These are phyloP conservation scores for Pyrocoelia pectoralis DNA, from an alignment of 2,888 invertebrate species.

Conservation along the genomic window DNA sequence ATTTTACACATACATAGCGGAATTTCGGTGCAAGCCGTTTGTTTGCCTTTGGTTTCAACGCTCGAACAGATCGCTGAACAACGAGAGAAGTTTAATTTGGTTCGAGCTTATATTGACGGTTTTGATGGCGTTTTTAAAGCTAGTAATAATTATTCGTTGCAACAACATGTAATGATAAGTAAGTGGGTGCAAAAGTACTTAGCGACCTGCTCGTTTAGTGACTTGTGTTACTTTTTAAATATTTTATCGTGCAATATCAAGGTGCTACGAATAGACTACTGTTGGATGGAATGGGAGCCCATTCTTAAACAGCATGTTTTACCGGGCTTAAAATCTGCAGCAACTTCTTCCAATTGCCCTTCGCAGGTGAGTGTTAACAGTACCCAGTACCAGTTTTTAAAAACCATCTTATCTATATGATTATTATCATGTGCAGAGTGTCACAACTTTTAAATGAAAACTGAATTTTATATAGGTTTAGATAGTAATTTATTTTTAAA, in stretches of 20 bases:
- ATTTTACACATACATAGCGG: constrained; percentile 40
- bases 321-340: constrained; percentile 45
- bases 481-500: no score
- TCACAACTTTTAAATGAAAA: no score
- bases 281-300: constrained; percentile 51
- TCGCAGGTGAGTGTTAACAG: constrained; percentile 27
- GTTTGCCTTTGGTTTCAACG: constrained; percentile 42
- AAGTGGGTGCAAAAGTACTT: constrained; percentile 54
- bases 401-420: no score
- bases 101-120: constrained; percentile 49
- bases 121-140: constrained; percentile 46
- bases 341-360: constrained; percentile 41
- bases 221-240: constrained; percentile 48
- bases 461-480: no score
- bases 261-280: constrained; percentile 37
- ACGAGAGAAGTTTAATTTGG: constrained; percentile 46
- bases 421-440: no score
- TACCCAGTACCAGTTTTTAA: no score
- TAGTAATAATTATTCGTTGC: constrained; percentile 45
- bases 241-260: constrained; percentile 47
- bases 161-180: constrained; percentile 53
- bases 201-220: constrained; percentile 48
- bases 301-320: constrained; percentile 48
- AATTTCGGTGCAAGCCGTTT: constrained; percentile 44
- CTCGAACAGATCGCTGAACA: constrained; percentile 47